These are phyloP conservation scores for Halcyon smyrnensis DNA, from an alignment of 2,797 vertebrate genomes.

Conservation along the genomic window DNA sequence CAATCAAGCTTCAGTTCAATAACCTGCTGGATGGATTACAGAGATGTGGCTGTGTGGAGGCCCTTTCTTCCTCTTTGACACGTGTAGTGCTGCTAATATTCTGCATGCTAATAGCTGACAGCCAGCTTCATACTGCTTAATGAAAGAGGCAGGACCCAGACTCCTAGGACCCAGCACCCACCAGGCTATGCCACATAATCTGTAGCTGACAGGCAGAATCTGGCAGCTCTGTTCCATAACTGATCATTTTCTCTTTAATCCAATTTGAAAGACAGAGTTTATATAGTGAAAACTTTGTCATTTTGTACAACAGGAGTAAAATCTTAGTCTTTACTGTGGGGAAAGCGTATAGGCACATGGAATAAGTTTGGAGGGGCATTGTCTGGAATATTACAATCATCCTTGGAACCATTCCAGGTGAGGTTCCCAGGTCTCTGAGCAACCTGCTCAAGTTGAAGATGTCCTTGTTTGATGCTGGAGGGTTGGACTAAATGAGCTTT, in stretches of 20 bases:
- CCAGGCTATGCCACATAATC: neutral
- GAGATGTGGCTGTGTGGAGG: neutral
- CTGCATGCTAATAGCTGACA: conserved; percentile 16
- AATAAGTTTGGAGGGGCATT: neutral
- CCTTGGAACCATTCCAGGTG: neutral
- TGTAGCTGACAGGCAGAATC: neutral
- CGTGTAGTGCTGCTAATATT: conserved; percentile 22
- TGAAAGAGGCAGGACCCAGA: conserved; percentile 35
- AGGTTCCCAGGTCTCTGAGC: neutral
- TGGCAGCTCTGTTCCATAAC: neutral
- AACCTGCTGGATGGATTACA: conserved; percentile 46
- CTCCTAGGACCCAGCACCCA: neutral
- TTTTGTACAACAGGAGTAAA: neutral
- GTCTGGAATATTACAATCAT: neutral
- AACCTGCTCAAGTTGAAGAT: neutral
- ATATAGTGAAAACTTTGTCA: neutral
- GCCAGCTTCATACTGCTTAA: neutral
- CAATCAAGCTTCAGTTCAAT: conserved; percentile 29
- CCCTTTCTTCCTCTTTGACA: conserved; percentile 23
- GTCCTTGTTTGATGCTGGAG: neutral
- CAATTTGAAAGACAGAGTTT: neutral
- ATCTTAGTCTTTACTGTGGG: neutral
- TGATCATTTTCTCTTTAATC: neutral
- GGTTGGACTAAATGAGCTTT: neutral
- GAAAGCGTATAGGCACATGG: rapidly evolving